Base-by-base conservation (phyloP, 2,113 vertebrate species). In the Columba livia region DNA sequence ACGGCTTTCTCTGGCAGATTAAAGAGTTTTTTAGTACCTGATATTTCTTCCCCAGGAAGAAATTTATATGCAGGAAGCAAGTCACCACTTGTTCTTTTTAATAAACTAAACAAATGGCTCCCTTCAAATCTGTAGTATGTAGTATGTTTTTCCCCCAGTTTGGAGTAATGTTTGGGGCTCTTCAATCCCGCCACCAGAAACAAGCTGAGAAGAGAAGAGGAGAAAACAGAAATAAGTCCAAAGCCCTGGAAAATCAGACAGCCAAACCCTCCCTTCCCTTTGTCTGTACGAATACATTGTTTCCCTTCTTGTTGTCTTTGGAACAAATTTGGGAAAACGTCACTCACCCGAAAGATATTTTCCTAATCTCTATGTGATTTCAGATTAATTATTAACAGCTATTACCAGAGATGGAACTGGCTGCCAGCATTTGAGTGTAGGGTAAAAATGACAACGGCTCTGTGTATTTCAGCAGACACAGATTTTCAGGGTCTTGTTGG, bases 221-320 rank as follows among this genome's bases (percentile, higher is more conserved):
- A 78, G 24, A 36, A 86, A 79, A 87, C 40, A 87, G 48, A 78
- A 92, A 89, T n/a, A 62, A 89, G 40, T 85, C 50, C 62, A 93
- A 93, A 86, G 4, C 48, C n/a, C 54, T 71, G 60, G 57, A 92
- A 97, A 94, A 94, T 74, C 65, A 71, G 83, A 48, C 51, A 90
- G 77, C 23, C 61, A 84, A 94, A 74, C 51, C 16, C 47, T 79
- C 66, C 65, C 44, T 87, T 57, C 78, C 62, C 77, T 93, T 95
- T 93, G 69, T 95, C 51, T 88, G 19, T 54, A 48, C 2, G 16
- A 93, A 84, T 17, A 86, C 53, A 67, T 31, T 66, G 26, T 51
- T 92, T 86, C 57, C n/a, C 15, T 84, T 78, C 47, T 79, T n/a
- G 28, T 80, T 88, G 47, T 47, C 60, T 86, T 67, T 32, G 29